A percentile compares a stretch with the other conserved stretches of the same genome.
Conservation (phyloP, 2,888 invertebrate species). For the Mesochorus sp. region DNA sequence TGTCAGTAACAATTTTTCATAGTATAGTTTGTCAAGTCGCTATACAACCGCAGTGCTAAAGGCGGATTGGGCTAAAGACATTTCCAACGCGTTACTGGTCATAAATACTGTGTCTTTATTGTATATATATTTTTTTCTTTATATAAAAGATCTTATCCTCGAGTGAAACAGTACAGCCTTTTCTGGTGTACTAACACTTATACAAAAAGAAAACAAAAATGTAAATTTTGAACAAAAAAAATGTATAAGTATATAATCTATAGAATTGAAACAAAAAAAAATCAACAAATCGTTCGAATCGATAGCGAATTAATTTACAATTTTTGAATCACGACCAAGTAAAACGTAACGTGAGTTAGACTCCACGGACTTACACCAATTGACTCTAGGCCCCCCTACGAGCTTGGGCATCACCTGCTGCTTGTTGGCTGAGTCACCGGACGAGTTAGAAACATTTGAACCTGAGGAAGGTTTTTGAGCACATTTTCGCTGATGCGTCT, state of each 20-base stretch:
- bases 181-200: conserved; percentile 18
- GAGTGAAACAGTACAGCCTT: conserved; percentile 9
- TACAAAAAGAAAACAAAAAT: conserved; percentile 12
- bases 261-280: conserved; percentile 4
- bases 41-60: not conserved
- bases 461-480: conserved; percentile 79
- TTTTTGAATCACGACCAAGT: conserved; percentile 37
- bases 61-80: conserved; percentile 30
- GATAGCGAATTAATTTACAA: conserved; percentile 29
- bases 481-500: conserved; percentile 87
- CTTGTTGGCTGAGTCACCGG: conserved; percentile 29
- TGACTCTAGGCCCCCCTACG: conserved; percentile 64
- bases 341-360: conserved; percentile 38
- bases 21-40: conserved; percentile 4
- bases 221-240: conserved; percentile 24
- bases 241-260: conserved; percentile 5
- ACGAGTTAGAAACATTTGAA: conserved; percentile 58
- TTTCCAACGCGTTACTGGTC: conserved; percentile 10
- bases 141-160: conserved; percentile 28
- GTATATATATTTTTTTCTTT: conserved; percentile 2
- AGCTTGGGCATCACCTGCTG: conserved; percentile 65
- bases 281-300: not conserved
- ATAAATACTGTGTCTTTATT: conserved; percentile 52
- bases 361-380: conserved; percentile 62
- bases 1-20: conserved; percentile 5